phyloP scores from a whole-genome alignment of 2,113 vertebrate genomes.

The Corvus moneduloides region DNA sequence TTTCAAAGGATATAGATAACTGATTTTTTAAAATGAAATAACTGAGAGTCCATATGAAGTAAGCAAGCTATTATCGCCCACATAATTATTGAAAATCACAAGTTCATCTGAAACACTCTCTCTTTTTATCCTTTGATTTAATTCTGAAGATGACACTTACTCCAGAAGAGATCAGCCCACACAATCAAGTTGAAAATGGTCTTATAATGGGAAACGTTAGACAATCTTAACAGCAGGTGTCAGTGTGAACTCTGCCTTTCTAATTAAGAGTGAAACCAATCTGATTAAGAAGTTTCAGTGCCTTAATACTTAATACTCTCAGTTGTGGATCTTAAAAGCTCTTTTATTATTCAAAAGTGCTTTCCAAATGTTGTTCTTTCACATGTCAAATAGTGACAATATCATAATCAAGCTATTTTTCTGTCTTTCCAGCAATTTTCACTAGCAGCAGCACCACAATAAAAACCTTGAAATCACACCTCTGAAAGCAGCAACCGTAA shows the following conservation, averaged over 20 bases:
- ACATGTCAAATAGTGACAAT: neutral
- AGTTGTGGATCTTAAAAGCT: neutral
- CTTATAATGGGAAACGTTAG: neutral
- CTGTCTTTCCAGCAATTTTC: neutral
- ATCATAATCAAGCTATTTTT: neutral
- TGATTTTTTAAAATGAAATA: neutral
- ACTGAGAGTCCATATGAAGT: neutral
- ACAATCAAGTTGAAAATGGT: neutral
- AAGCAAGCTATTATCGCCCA: neutral
- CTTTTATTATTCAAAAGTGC: neutral
- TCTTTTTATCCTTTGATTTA: neutral
- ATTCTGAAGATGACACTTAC: neutral
- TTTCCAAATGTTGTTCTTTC: slow-evolving; percentile 1
- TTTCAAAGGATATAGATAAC: neutral
- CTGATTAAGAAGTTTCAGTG: neutral
- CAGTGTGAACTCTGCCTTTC: slow-evolving; percentile 21
- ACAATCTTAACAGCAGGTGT: slow-evolving; percentile 47
- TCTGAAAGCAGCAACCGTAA: neutral
- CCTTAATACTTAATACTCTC: neutral
- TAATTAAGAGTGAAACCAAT: slow-evolving; percentile 14
- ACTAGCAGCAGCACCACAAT: neutral
- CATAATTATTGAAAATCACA: neutral
- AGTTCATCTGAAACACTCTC: neutral
- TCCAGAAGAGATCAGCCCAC: neutral
- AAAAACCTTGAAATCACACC: neutral